Conservation (phyloP, 2,113 vertebrate genomes). For the Chaetops frenatus region DNA sequence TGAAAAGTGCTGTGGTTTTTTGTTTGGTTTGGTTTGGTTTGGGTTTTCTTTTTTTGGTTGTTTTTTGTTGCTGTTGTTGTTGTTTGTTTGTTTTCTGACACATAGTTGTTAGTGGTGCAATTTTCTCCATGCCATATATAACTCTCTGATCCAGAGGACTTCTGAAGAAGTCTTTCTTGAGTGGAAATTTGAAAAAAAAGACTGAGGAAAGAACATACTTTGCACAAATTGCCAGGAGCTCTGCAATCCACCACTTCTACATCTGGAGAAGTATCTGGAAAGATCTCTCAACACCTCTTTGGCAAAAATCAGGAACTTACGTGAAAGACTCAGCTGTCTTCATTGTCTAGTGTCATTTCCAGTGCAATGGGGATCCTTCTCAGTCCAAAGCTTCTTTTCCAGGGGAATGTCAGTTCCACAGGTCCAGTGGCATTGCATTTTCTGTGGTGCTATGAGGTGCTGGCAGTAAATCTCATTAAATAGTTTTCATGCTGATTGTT, state of each 20-base stretch:
- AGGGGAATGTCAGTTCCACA: fast-evolving
- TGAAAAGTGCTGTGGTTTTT: fast-evolving
- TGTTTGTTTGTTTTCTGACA: background rate
- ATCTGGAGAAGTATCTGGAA: background rate
- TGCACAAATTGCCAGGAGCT: background rate
- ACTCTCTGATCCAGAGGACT: background rate
- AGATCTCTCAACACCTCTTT: background rate
- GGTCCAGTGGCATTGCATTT: background rate
- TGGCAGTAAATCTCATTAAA: background rate
- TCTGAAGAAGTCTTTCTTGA: background rate
- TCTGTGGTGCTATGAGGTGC: background rate
- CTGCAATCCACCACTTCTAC: background rate
- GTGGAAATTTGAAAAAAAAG: background rate
- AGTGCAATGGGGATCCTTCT: background rate
- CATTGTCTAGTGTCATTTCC: background rate
- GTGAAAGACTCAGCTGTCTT: background rate
- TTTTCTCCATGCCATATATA: background rate
- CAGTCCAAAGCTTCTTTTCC: background rate
- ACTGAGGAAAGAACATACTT: background rate
- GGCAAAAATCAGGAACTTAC: background rate
- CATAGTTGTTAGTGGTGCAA: background rate
- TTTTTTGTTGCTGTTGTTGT: no score
- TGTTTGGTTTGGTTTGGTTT: fast-evolving
- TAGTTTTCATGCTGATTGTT: background rate
- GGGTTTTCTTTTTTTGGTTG: no score